Evolutionary conservation across 2,888 invertebrate genomes (phyloP).

Genomic region (Sceliomorpha sp.): DNA sequence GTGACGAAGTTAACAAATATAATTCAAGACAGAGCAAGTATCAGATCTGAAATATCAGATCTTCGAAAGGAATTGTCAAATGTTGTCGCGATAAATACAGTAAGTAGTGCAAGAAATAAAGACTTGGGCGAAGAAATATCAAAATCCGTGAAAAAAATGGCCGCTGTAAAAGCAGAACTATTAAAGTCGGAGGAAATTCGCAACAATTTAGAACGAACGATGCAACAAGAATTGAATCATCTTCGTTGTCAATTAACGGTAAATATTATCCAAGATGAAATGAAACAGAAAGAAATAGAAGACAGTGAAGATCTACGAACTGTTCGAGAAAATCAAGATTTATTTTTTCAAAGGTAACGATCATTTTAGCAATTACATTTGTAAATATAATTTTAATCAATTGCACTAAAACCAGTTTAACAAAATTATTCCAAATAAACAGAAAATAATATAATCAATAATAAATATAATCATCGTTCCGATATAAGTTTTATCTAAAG

Average conservation of each 20-base stretch:
- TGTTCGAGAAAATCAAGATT: too few relatives aligned
- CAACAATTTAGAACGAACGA: slow-evolving; percentile 58
- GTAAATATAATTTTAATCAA: too few relatives aligned
- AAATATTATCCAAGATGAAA: too few relatives aligned
- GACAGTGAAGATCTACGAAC: too few relatives aligned
- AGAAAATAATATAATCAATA: too few relatives aligned
- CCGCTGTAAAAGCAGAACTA: slow-evolving; percentile 58
- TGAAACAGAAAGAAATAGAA: too few relatives aligned
- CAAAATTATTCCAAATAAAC: too few relatives aligned
- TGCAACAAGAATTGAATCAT: slow-evolving; percentile 59
- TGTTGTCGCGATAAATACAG: slow-evolving; percentile 53
- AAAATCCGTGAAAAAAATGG: slow-evolving; percentile 56
- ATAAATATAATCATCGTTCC: too few relatives aligned
- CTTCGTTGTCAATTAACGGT: slow-evolving; percentile 59
- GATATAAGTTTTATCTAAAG: too few relatives aligned
- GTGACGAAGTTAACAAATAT: slow-evolving; percentile 56
- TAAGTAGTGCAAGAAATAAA: slow-evolving; percentile 59
- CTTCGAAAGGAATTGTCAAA: slow-evolving; percentile 57
- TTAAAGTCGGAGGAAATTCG: slow-evolving; percentile 59
- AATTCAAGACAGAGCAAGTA: slow-evolving; percentile 61
- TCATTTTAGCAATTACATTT: too few relatives aligned
- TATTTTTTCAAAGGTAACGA: too few relatives aligned
- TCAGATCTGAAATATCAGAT: slow-evolving; percentile 56
- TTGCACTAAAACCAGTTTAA: too few relatives aligned
- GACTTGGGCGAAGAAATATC: slow-evolving; percentile 60